Evolutionary conservation across 2,888 invertebrate species (phyloP), one percentile per base, ranked within the genome.

Genomic region (Caenorhabditis sulstoni): DNA sequence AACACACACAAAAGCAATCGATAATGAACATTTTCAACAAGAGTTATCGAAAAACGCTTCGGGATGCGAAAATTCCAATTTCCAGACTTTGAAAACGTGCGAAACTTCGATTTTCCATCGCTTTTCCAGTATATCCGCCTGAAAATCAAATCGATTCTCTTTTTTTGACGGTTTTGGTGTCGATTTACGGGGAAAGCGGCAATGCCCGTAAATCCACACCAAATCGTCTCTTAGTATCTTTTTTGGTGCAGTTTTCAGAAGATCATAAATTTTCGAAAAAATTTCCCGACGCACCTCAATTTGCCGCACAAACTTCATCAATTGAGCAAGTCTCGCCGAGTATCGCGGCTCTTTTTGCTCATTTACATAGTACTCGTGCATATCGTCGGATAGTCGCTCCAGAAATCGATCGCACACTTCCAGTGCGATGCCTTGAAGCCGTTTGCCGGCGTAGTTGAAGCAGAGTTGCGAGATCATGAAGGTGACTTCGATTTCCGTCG

Each of bases 51-150:
- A 18, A 37, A 66, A 66, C 8, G 55, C 66, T 47, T 66, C 47
- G 4, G 67, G 57, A 64, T 79, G 79, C 11, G 59, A 61, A 12
- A 80, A 50, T 18, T 75, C 75, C 23, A 80, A 47, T 41, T 78
- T 80, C 62, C 78, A 80, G 9, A 82, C 77, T 35, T 82, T 71
- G 62, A 82, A 80, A 16, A 80, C 67, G n/a, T 55, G 7, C 14
- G 67, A 71, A 39, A 82, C 45, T 12, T 80, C 78, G 55, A 77
- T 44, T 50, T 80, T 68, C 37, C 67, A 57, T 16, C 57, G 65
- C 16, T 70, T 62, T 39, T 80, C 75, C 52, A 67, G 47, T 8
- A 74, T 70, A 18, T 80, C 70, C 23, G 29, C 29, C 29, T 29
- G 29, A 3, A 29, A 29, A 29, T 29, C 7, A 5, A 7, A 29